Percentiles rank a stretch among this genome's conserved stretches.
Evolutionary conservation across 1,140 invertebrate genomes (phyloP).

Genomic region (Ceratosolen fusciceps): DNA sequence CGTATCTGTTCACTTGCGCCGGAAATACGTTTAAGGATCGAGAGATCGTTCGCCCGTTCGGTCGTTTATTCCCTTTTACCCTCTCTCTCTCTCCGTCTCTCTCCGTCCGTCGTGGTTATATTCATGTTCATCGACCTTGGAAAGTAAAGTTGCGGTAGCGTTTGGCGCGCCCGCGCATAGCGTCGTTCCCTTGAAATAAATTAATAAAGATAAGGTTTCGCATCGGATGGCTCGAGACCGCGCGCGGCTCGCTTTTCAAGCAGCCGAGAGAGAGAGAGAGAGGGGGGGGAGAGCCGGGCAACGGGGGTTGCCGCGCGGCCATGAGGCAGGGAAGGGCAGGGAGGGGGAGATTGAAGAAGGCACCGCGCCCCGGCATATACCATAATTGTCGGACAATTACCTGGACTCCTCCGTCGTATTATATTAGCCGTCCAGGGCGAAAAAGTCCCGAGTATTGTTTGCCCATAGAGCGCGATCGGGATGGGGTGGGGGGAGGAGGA

Average conservation of each 20-base stretch:
- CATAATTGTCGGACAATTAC: conserved; percentile 63
- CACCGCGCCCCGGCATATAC: conserved; percentile 19
- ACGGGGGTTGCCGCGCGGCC: too few relatives aligned
- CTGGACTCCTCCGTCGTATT: conserved; percentile 48
- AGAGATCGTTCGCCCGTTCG: conserved; percentile 39
- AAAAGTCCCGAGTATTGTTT: conserved; percentile 62
- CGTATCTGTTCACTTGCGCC: conserved; percentile 27
- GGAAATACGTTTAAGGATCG: conserved; percentile 48
- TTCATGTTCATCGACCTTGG: conserved; percentile 41
- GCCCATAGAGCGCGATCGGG: conserved; percentile 47
- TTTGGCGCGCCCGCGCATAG: conserved; percentile 25
- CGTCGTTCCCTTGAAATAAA: conserved; percentile 52
- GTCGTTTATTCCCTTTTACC: not conserved
- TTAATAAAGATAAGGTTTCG: conserved; percentile 53
- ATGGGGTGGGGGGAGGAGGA: too few relatives aligned
- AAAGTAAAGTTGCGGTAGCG: conserved; percentile 44
- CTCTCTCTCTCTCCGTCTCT: conserved; percentile 30
- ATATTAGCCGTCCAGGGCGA: conserved; percentile 63
- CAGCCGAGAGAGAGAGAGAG: not conserved
- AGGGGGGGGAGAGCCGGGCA: not conserved
- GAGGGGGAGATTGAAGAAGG: not conserved
- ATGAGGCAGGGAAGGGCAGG: not conserved
- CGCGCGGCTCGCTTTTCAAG: conserved; percentile 2
- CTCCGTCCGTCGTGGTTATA: conserved; percentile 6
- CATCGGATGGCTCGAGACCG: not conserved